Evolutionary conservation across 2,113 vertebrate species (phyloP).

Genomic region (Pleuronectes platessa): DNA sequence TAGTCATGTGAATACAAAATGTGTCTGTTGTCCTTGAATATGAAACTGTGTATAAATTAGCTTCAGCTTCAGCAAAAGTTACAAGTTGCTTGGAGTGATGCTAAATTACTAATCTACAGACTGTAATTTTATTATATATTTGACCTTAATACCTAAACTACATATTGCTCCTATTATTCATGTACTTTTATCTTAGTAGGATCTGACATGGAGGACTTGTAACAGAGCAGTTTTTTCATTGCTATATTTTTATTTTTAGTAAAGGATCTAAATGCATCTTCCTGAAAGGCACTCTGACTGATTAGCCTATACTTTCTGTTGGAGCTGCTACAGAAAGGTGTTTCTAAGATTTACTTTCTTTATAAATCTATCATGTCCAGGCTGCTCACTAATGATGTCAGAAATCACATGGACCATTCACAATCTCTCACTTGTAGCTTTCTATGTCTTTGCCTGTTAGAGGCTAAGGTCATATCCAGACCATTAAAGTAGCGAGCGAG

Average conservation of each 20-base stretch:
- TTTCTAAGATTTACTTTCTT: background rate
- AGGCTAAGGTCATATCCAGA: conserved; percentile 54
- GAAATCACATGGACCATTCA: background rate
- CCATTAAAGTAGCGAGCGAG: conserved; percentile 41
- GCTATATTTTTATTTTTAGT: background rate
- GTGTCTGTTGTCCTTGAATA: background rate
- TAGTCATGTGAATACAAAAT: background rate
- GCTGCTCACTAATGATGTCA: background rate
- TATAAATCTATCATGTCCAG: background rate
- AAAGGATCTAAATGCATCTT: too few relatives aligned
- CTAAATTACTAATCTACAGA: too few relatives aligned
- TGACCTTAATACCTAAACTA: too few relatives aligned
- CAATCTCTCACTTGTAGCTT: background rate
- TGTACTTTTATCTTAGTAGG: too few relatives aligned
- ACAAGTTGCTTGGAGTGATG: background rate
- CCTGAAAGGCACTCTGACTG: too few relatives aligned
- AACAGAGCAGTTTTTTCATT: background rate
- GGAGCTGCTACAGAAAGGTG: too few relatives aligned
- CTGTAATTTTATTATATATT: too few relatives aligned
- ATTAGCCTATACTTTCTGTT: too few relatives aligned
- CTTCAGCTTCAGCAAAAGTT: background rate
- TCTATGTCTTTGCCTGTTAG: conserved; percentile 31
- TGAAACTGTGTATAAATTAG: background rate
- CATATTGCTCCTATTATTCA: too few relatives aligned
- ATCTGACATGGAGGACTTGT: too few relatives aligned